Evolutionary conservation across 2,113 vertebrate genomes (phyloP).

Genomic region (Zosterops pallidus): DNA sequence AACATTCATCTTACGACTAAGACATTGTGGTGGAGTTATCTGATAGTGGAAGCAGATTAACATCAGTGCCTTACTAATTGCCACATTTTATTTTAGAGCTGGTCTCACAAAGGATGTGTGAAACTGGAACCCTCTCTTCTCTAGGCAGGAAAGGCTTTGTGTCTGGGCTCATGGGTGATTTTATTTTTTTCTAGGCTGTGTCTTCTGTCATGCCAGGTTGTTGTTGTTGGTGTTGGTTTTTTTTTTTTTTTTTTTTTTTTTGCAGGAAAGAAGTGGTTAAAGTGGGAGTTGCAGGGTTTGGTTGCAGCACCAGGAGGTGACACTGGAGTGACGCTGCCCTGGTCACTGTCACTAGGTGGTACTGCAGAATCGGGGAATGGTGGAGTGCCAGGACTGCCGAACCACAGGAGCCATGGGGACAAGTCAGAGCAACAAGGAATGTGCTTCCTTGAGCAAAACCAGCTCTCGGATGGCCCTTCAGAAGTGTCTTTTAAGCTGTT

Average conservation of each 20-base stretch:
- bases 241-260: too few relatives aligned
- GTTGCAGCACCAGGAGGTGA: neutral
- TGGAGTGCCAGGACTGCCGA: rapidly evolving
- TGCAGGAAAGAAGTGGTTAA: neutral
- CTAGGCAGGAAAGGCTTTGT: neutral
- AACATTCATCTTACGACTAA: neutral
- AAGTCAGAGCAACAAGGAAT: rapidly evolving
- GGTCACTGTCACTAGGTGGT: constrained; percentile 39
- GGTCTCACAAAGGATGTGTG: neutral
- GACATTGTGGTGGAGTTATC: neutral
- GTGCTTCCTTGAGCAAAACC: neutral
- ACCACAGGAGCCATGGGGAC: neutral
- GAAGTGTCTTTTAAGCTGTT: too few relatives aligned
- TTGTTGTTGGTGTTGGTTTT: too few relatives aligned
- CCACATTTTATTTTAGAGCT: neutral
- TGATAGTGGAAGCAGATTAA: neutral
- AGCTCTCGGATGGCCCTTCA: neutral
- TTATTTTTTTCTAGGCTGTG: neutral
- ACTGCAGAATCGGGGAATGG: neutral
- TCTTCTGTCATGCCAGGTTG: neutral
- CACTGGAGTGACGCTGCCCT: neutral
- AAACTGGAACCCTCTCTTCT: neutral
- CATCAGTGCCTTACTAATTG: neutral
- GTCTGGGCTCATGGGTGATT: neutral
- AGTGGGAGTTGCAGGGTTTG: neutral